phyloP scores from a whole-genome alignment of 1,140 invertebrate genomes.

The Oryctes rhinoceros region DNA sequence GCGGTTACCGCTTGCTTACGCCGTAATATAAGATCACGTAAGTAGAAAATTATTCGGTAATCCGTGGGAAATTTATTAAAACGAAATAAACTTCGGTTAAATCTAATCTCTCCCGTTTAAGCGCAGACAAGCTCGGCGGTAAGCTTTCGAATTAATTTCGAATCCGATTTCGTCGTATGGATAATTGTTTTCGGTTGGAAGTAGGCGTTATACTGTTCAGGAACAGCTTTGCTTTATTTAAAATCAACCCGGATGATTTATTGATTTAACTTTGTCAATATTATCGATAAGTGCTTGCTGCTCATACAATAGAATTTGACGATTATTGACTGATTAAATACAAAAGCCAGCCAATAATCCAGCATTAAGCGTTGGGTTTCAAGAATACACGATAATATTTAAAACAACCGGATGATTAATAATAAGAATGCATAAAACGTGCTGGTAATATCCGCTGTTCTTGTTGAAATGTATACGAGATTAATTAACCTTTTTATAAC shows the following conservation, averaged over 20 bases:
- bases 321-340: too few relatives aligned
- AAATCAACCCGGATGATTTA: background rate
- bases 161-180: background rate
- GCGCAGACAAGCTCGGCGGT: background rate
- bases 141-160: conserved; percentile 31
- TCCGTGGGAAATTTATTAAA: conserved; percentile 31
- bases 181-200: background rate
- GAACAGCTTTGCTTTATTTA: background rate
- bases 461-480: too few relatives aligned
- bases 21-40: conserved; percentile 27
- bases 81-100: conserved; percentile 22
- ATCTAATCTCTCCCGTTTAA: conserved; percentile 21
- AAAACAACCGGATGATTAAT: too few relatives aligned
- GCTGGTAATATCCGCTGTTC: too few relatives aligned
- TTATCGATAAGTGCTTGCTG: too few relatives aligned
- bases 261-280: too few relatives aligned
- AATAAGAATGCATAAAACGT: too few relatives aligned
- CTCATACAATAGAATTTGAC: too few relatives aligned
- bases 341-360: too few relatives aligned
- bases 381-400: too few relatives aligned
- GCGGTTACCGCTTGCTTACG: conserved; percentile 12
- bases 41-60: conserved; percentile 33
- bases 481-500: too few relatives aligned
- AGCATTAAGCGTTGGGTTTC: too few relatives aligned
- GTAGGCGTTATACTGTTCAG: conserved; percentile 4